These are phyloP conservation scores for Haliaeetus leucogaster DNA, from an alignment of 2,113 vertebrate species.

Conservation along the genomic window DNA sequence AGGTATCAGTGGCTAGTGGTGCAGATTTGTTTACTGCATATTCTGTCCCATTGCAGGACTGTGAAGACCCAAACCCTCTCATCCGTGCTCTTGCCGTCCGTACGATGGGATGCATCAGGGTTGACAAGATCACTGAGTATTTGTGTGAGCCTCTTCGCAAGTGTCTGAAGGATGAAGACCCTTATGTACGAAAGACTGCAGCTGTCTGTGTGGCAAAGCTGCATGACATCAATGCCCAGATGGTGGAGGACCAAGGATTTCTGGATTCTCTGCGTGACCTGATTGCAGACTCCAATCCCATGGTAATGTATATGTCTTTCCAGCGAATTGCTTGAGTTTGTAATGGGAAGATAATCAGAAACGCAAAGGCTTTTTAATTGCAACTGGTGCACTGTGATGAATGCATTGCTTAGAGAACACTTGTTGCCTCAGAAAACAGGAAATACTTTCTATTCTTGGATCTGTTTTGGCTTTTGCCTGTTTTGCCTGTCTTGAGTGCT, in stretches of 20 bases:
- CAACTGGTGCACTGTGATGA: neutral
- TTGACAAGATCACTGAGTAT: slow-evolving; percentile 98
- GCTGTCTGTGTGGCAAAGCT: slow-evolving; percentile 98
- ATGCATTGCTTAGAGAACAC: neutral
- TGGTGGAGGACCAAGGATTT: slow-evolving; percentile 99
- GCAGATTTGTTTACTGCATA: accelerated
- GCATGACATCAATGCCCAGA: slow-evolving; percentile 98
- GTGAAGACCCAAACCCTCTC: slow-evolving; percentile 97
- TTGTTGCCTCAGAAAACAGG: neutral
- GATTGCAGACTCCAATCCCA: slow-evolving; percentile 98
- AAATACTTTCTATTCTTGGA: neutral
- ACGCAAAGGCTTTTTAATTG: neutral
- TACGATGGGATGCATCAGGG: slow-evolving; percentile 97
- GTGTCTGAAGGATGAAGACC: slow-evolving; percentile 97
- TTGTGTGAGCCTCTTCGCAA: slow-evolving; percentile 96
- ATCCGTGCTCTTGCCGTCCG: slow-evolving; percentile 96
- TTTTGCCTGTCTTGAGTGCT: neutral
- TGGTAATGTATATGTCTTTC: slow-evolving; percentile 73
- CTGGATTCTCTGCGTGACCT: slow-evolving; percentile 95
- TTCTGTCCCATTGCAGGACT: slow-evolving; percentile 78
- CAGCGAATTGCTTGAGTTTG: accelerated
- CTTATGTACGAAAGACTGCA: slow-evolving; percentile 95
- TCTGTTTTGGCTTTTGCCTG: neutral
- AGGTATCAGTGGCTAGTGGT: neutral
- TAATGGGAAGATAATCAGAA: neutral